Percentiles rank a stretch among this genome's conserved stretches.
Evolutionary conservation across 2,113 vertebrate species (phyloP).

Genomic region (Pelvicachromis taeniatus): DNA sequence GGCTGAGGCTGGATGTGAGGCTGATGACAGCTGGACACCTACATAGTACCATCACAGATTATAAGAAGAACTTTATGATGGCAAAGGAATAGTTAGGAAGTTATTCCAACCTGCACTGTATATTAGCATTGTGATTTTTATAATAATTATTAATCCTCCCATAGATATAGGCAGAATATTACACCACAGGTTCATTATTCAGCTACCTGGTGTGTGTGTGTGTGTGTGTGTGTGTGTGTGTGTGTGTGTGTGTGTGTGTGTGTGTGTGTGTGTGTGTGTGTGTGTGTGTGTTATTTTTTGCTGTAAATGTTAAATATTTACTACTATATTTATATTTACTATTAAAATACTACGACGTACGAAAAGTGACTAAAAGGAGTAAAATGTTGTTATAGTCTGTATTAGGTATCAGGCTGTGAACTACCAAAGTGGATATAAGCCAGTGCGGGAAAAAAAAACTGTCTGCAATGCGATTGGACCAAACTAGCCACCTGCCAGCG

Average conservation of each 20-base stretch:
- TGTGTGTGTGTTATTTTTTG: no score
- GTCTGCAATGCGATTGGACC: constrained; percentile 31
- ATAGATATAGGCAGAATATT: not conserved
- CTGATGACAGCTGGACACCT: not conserved
- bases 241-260: no score
- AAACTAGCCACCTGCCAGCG: not conserved
- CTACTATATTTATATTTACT: no score
- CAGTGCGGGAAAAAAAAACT: not conserved
- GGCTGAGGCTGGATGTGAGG: not conserved
- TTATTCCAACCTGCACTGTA: no score
- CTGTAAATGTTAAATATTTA: not conserved
- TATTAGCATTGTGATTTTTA: not conserved
- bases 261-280: no score
- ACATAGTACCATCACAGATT: not conserved
- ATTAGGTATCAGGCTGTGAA: not conserved
- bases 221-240: no score
- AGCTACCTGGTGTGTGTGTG: not conserved
- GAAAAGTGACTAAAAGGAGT: not conserved
- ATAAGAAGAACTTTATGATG: not conserved
- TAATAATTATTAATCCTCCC: not conserved
- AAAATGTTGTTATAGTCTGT: not conserved
- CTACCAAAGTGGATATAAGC: not conserved
- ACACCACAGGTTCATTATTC: no score
- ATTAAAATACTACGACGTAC: not conserved
- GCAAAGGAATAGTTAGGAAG: not conserved